Evolutionary conservation across 2,797 vertebrate genomes (phyloP).

Genomic region (Gymnothorax javanicus): DNA sequence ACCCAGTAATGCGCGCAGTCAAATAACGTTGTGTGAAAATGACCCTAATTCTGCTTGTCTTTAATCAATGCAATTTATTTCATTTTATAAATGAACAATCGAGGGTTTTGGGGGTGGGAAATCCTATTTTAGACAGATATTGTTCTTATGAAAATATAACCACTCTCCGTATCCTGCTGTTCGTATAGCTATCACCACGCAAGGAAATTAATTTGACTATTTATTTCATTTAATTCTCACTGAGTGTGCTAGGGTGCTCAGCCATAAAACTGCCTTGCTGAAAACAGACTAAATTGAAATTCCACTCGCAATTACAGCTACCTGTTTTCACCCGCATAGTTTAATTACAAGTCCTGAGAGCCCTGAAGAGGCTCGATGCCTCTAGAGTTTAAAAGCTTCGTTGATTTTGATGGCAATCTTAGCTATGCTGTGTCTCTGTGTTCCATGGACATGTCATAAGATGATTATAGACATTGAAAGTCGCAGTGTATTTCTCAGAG

Average conservation of each 20-base stretch:
- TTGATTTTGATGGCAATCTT: not conserved
- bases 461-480: not conserved
- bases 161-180: not conserved
- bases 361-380: not conserved
- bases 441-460: not conserved
- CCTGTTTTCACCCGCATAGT: not conserved
- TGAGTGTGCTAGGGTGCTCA: slow-evolving; percentile 72
- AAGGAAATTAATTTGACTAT: slow-evolving; percentile 68
- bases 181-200: slow-evolving; percentile 36
- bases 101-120: not conserved
- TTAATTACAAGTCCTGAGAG: not conserved
- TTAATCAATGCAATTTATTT: slow-evolving; percentile 18
- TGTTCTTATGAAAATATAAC: slow-evolving; percentile 23
- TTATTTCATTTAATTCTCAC: slow-evolving; percentile 72
- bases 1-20: not conserved
- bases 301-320: slow-evolving; percentile 72
- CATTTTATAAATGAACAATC: slow-evolving; percentile 18
- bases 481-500: not conserved
- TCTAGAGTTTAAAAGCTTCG: not conserved
- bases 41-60: slow-evolving; percentile 14
- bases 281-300: slow-evolving; percentile 76
- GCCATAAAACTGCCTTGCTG: slow-evolving; percentile 63
- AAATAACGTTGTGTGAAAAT: slow-evolving; percentile 17
- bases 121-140: slow-evolving; percentile 1
- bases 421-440: not conserved